A percentile compares a stretch with the other conserved stretches of the same genome.
phyloP scores from a whole-genome alignment of 2,797 vertebrate species.

The Fistularia commersonii region DNA sequence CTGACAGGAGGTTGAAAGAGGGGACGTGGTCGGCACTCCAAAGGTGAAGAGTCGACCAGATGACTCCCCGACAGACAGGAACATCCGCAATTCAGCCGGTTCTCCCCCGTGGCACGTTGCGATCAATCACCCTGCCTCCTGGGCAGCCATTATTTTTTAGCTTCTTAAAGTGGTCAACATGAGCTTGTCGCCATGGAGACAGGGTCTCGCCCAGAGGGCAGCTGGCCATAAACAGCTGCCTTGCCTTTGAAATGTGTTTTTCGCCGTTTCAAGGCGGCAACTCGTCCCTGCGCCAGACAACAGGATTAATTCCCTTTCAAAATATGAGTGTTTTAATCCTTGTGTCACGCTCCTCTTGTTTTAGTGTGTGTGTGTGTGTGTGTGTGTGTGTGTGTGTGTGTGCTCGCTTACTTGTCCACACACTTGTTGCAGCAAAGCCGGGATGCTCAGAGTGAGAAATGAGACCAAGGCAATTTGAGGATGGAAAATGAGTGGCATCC shows the following conservation, averaged over 20 bases:
- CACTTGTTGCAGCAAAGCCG: slow-evolving; percentile 44
- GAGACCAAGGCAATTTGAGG: slow-evolving; percentile 80
- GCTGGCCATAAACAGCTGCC: slow-evolving; percentile 31
- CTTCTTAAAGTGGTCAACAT: slow-evolving; percentile 51
- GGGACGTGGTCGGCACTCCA: slow-evolving; percentile 13
- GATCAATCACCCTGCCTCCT: slow-evolving; percentile 50
- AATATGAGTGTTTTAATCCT: slow-evolving; percentile 1
- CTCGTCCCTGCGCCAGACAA: slow-evolving; percentile 3
- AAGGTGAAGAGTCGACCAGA: slow-evolving; percentile 56
- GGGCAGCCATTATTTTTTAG: slow-evolving; percentile 49
- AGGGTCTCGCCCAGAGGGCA: slow-evolving; percentile 28
- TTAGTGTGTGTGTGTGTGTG: neutral
- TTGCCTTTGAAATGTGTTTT: slow-evolving; percentile 25
- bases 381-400: slow-evolving; percentile 3
- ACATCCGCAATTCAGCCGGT: slow-evolving; percentile 29
- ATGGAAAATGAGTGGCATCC: slow-evolving; percentile 79
- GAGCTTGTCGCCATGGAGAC: slow-evolving; percentile 61
- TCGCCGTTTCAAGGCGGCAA: slow-evolving; percentile 29
- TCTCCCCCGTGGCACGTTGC: slow-evolving; percentile 25
- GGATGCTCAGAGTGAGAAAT: slow-evolving; percentile 75
- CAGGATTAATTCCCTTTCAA: neutral
- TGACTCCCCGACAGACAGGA: slow-evolving; percentile 32
- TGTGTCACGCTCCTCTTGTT: neutral
- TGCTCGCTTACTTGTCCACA: neutral
- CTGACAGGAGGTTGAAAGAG: slow-evolving; percentile 47